Evolutionary conservation across 2,888 invertebrate species (phyloP), one percentile per base, ranked within the genome.

Genomic region (Limnephilus auricula): DNA sequence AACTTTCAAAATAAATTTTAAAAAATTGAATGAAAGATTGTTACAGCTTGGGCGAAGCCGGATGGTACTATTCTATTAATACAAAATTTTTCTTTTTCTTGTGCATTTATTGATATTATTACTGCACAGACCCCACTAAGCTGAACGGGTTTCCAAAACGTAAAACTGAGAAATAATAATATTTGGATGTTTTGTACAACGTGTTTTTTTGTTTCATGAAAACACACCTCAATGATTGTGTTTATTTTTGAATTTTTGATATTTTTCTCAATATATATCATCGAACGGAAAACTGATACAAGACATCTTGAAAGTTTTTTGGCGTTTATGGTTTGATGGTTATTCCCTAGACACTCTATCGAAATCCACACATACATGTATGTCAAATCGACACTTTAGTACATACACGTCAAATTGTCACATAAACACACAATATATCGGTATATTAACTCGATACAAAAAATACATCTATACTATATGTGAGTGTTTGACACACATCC

Each of bases 291-390:
- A 85, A 85, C 12, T 85, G 85, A 30, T 85, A 85, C 30, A 13
- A 85, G 37, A 85, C 45, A 40, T 40, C 37, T 85, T 34, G 85
- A 40, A 85, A 85, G 85, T 85, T 85, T 85, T 85, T 85, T 30
- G 37, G n/a, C 10, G 25, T 25, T n/a, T n/a, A 40, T 34, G 40
- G 40, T 85, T 85, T n/a, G 85, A 85, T 45, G 40, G 40, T 85
- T n/a, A 85, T 85, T 6, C 85, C 40, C 85, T 30, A 40, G 85
- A 85, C 30, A 85, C n/a, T n/a, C 2, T n/a, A n/a, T 45, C 40
- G 9, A 6, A 65, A 25, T 65, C 25, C 0, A 18, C 13, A 18
- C 50, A 25, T 25, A 18, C 25, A 18, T 5, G 9, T 0, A 25
- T 6, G 65, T 65, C 6, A 25, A 18, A 65, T 65, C 6, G 25